Evolutionary conservation across 2,797 vertebrate species (phyloP).

Genomic region (Catamblyrhynchus diadema): DNA sequence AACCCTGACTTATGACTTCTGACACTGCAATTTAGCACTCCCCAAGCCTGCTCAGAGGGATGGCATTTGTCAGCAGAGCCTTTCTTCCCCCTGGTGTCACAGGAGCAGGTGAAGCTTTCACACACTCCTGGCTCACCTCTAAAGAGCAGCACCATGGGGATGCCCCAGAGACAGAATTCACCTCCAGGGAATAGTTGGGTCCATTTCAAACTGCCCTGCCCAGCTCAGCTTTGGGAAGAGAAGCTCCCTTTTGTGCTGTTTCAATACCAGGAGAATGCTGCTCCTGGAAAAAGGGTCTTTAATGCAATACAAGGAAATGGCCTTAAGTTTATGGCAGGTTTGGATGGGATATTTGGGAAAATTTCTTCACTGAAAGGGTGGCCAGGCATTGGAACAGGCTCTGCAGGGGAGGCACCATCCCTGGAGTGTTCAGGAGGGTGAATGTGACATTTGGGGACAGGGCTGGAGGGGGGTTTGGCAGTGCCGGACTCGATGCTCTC

Average conservation of each 20-base stretch:
- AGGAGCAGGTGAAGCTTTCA: background rate
- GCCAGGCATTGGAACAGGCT: background rate
- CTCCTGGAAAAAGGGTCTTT: background rate
- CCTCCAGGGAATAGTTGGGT: background rate
- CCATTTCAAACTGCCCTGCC: background rate
- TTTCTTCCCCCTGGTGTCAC: background rate
- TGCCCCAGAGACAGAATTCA: background rate
- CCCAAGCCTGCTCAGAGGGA: background rate
- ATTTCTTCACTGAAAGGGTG: background rate
- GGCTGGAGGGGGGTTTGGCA: background rate
- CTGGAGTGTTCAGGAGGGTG: background rate
- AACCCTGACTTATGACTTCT: background rate
- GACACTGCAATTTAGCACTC: background rate
- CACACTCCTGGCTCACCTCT: accelerated
- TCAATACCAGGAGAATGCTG: background rate
- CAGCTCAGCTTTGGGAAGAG: background rate
- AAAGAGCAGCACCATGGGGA: background rate
- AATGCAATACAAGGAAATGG: background rate
- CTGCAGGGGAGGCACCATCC: background rate
- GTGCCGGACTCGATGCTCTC: accelerated
- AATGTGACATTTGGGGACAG: background rate
- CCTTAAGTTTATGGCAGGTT: background rate
- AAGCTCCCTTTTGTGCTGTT: background rate
- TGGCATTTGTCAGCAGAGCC: background rate
- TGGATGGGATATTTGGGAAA: background rate